A percentile compares a stretch with the other conserved stretches of the same genome.
Evolutionary conservation across 2,113 vertebrate genomes (phyloP).

Genomic region (Vimba vimba): DNA sequence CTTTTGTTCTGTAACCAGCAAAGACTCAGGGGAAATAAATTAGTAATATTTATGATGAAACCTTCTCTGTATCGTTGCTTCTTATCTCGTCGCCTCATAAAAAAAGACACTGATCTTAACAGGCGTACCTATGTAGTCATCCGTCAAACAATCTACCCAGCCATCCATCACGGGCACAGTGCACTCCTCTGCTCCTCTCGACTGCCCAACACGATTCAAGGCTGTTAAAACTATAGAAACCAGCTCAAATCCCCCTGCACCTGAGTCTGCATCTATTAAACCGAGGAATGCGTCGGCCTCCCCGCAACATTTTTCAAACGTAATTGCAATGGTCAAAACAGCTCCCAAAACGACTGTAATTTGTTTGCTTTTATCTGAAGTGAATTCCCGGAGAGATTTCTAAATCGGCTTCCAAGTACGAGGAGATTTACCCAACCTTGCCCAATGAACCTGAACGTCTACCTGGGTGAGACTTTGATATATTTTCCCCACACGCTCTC

Average conservation of each 20-base stretch:
- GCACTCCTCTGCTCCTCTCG: conserved; percentile 62
- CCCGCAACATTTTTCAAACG: neutral
- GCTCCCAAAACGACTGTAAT: conserved; percentile 26
- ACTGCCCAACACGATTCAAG: conserved; percentile 62
- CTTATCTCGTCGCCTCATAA: conserved; percentile 69
- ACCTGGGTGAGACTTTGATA: conserved; percentile 44
- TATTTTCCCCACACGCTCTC: conserved; percentile 53
- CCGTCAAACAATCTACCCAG: conserved; percentile 70
- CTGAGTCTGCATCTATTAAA: conserved; percentile 58
- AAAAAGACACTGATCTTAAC: conserved; percentile 75
- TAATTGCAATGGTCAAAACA: conserved; percentile 30
- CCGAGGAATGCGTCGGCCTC: conserved; percentile 9
- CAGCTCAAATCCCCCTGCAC: conserved; percentile 49
- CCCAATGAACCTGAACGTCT: neutral
- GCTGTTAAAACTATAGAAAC: conserved; percentile 70
- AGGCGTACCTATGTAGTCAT: conserved; percentile 69
- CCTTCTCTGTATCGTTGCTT: conserved; percentile 52
- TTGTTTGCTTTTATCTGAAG: conserved; percentile 41
- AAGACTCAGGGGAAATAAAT: conserved; percentile 72
- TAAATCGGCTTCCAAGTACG: conserved; percentile 11
- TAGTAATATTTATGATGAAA: conserved; percentile 75
- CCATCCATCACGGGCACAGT: conserved; percentile 73
- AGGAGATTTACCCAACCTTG: conserved; percentile 16
- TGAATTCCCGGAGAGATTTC: neutral
- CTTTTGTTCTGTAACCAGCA: conserved; percentile 46